Evolutionary conservation across 1,140 invertebrate genomes (phyloP), one percentile per base, ranked within the genome.

Genomic region (Portunus trituberculatus): DNA sequence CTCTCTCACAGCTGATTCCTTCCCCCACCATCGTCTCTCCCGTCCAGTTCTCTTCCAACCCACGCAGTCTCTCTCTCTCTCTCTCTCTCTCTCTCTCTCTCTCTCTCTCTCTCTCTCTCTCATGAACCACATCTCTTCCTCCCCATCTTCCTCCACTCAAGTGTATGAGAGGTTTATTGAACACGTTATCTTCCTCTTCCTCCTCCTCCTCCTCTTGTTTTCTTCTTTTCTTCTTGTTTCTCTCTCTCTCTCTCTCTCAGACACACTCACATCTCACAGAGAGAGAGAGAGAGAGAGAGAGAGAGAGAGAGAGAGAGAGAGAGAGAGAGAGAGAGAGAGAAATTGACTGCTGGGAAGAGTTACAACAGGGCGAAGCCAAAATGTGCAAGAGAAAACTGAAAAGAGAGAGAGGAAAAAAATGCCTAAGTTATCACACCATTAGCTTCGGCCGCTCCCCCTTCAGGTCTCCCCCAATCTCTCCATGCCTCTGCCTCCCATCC

Each of bases 201-300:
- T 39, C 39, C 39, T 39, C 39, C 39, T 39, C 39, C 39, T 39
- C 39, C 39, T 39, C 39, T 6, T 39, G 1, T 39, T 6, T 39
- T 39, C 39, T 39, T 39, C 39, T 39, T 39, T 39, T 39, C 39
- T 39, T 39, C 39, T 39, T 39, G 1, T 39, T 39, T 1, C 6
- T 39, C 39, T 1, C 6, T 6, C 39, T 39, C 39, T 39, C 39
- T 39, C 39, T 39, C 39, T 39, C 39, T 39, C 39, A 48, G 20
- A 91, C 45, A 28, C 14, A n/a, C 52, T 3, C 46, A 45, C 52
- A 29, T n/a, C 29, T 14, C 20, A 28, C 52, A 52, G 48, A 91
- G 90, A 91, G 90, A 91, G 90, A 91, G 90, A 59, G 90, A 91
- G 90, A 59, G 90, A 91, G 45, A 91, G 90, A 91, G 46, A 92